Conservation (phyloP, 2,113 vertebrate species). For the Chrysemys picta region DNA sequence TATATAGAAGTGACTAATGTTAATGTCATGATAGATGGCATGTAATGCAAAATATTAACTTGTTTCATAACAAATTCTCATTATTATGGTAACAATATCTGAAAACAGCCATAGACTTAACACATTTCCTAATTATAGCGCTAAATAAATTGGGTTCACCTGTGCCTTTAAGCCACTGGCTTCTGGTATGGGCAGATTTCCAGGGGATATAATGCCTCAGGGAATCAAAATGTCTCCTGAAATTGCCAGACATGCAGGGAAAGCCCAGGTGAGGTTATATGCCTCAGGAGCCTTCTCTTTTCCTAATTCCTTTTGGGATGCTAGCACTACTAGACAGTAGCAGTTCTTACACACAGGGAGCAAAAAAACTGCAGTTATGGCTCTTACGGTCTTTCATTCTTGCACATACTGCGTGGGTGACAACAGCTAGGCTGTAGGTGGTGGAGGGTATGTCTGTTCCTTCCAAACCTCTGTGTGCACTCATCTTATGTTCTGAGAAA, state of each 20-base stretch:
- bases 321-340: not conserved
- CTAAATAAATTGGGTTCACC: not conserved
- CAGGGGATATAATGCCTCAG: not conserved
- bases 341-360: not conserved
- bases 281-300: not conserved
- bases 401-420: not conserved
- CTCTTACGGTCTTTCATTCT: not conserved
- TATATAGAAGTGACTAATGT: not conserved
- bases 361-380: not conserved
- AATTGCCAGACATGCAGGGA: not conserved
- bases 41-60: not conserved
- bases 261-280: not conserved
- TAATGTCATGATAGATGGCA: too few relatives aligned
- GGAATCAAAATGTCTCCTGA: not conserved
- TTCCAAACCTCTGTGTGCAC: not conserved
- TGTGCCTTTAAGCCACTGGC: not conserved
- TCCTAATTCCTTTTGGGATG: not conserved
- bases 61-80: not conserved
- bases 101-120: not conserved
- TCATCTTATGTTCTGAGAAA: not conserved
- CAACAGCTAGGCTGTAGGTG: too few relatives aligned
- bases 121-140: not conserved
- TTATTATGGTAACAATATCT: not conserved
- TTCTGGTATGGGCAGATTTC: too few relatives aligned
- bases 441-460: fast-evolving